Evolutionary conservation across 2,888 invertebrate genomes (phyloP).

Genomic region (Trimorus sp.): DNA sequence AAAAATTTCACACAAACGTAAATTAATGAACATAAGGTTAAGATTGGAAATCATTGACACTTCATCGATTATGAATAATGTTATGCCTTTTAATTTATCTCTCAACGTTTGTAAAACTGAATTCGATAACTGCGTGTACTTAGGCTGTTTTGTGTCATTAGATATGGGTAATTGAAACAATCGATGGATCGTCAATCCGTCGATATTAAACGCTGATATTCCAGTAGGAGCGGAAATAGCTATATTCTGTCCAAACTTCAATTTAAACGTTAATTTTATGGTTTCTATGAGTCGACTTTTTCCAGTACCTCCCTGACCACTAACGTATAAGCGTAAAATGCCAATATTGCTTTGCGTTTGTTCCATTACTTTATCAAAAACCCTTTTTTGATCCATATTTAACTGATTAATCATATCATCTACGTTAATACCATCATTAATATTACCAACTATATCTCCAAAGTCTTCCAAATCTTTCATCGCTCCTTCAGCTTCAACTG

Average conservation of each 20-base stretch:
- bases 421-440: background rate
- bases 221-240: conserved; percentile 11
- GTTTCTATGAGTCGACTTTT: conserved; percentile 9
- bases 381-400: conserved; percentile 65
- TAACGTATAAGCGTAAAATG: conserved; percentile 5
- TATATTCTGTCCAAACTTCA: background rate
- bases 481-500: conserved; percentile 37
- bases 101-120: conserved; percentile 68
- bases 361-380: conserved; percentile 57
- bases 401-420: conserved; percentile 45
- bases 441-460: conserved; percentile 7
- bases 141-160: conserved; percentile 23
- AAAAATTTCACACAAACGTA: conserved; percentile 71
- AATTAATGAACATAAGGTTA: conserved; percentile 68
- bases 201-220: conserved; percentile 60
- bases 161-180: conserved; percentile 46
- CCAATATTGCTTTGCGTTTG: background rate
- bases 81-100: conserved; percentile 5
- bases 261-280: background rate
- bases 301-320: conserved; percentile 3
- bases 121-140: conserved; percentile 71
- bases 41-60: conserved; percentile 3
- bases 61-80: conserved; percentile 7
- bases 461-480: conserved; percentile 54
- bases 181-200: conserved; percentile 47